Evolutionary conservation across 2,113 vertebrate species (phyloP).

Genomic region (Synodontis membranacea): DNA sequence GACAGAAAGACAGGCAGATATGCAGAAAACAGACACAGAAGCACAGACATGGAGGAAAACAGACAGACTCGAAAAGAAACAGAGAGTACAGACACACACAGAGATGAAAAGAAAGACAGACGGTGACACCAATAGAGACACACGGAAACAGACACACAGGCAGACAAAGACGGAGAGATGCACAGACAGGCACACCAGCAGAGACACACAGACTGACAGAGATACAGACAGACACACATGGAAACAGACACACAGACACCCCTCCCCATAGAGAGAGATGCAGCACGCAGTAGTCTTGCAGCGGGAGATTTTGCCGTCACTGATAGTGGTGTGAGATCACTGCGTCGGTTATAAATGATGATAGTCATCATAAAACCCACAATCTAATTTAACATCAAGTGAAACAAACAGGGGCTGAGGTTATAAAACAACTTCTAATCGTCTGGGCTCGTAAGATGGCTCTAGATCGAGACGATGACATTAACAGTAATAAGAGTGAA

Average conservation of each 20-base stretch:
- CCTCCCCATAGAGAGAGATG: neutral
- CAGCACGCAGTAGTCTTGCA: neutral
- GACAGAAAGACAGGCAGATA: neutral
- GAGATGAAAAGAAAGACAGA: neutral
- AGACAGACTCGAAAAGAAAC: neutral
- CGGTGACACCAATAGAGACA: neutral
- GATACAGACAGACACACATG: neutral
- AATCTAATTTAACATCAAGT: neutral
- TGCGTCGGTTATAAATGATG: neutral
- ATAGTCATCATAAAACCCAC: neutral
- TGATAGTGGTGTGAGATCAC: neutral
- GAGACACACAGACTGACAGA: neutral
- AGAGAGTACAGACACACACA: neutral
- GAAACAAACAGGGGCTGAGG: no score
- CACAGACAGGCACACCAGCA: neutral
- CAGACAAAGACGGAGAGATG: neutral
- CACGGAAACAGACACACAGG: neutral
- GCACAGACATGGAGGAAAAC: neutral
- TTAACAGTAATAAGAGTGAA: neutral
- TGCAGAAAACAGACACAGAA: neutral
- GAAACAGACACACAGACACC: no score
- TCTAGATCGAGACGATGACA: neutral
- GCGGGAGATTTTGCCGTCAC: no score
- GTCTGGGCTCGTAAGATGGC: neutral
- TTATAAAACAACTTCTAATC: neutral